Evolutionary conservation across 1,140 invertebrate genomes (phyloP), one percentile per base, ranked within the genome.

Genomic region (Adoxophyes honmai): DNA sequence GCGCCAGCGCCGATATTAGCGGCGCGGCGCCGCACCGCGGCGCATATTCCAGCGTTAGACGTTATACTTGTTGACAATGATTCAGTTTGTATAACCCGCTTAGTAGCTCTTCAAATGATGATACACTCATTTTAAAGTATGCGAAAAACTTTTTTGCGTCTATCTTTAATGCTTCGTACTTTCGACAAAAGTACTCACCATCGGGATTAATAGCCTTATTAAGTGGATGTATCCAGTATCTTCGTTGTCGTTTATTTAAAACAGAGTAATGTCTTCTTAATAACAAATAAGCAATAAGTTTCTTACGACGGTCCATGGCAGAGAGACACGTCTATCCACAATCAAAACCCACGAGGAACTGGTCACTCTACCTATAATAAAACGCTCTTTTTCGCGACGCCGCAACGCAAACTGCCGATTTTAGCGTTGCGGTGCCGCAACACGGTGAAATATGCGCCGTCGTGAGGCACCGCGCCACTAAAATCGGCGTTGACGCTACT

Each of bases 241-340:
- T n/a, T n/a, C n/a, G n/a, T n/a, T n/a, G n/a, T n/a, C n/a, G n/a
- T n/a, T n/a, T n/a, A n/a, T n/a, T n/a, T n/a, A n/a, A n/a, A n/a
- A n/a, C n/a, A n/a, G n/a, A n/a, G n/a, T n/a, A n/a, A n/a, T 53
- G 34, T 53, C 34, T 53, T 35, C 52, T 53, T 53, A 53, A 53
- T 53, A 53, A 53, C 15, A 53, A 35, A 53, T 34, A 35, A 34
- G 52, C 52, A 54, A 54, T 54, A 15, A 35, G n/a, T 37, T 54
- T 54, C 35, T 36, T n/a, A 36, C 8, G 10, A 8, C 35, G 35
- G 8, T 8, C 35, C 35, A n/a, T 36, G 10, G 35, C 10, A 8
- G 7, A 36, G 0, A 36, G 7, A 36, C 35, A 36, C 35, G 35
- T 36, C 10, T 36, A 36, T 34, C 34, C 34, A 34, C 34, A 34